Evolutionary conservation across 2,113 vertebrate genomes (phyloP), one percentile per base, ranked within the genome.

Genomic region (Percopsis transmontana): DNA sequence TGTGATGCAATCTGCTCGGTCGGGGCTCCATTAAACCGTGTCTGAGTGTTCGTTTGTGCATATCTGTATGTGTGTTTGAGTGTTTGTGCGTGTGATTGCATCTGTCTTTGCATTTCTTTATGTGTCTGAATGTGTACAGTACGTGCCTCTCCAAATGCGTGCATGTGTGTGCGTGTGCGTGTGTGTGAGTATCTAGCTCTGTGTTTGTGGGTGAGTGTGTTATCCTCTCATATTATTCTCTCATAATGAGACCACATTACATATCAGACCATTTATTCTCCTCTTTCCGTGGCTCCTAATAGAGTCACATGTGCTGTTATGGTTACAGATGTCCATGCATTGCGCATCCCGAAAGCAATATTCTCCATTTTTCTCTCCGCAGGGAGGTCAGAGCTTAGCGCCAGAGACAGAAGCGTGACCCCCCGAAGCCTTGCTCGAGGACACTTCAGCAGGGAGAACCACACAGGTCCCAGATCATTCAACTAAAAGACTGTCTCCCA

Each of bases 181-280:
- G 45, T 1, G 15, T 8, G 45, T 14, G 27, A 13, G 1, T 39
- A 10, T 60, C 27, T 14, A 23, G 20, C 8, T 21, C 9, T 48
- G 20, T 27, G 13, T 27, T 11, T 51, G 15, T 57, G 45, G 27
- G 27, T 33, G 27, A 27, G 23, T 15, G 14, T 3, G 3, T 52
- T 14, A 23, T 52, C 27, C 27, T 33, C 27, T 45, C 42, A 45
- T 45, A 12, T 33, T 70, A 18, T 74, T 24, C 47, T 45, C 74
- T 77, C 54, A 62, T 77, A 59, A 83, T 79, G 4, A 41, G n/a
- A 16, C 16, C 15, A 54, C 15, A 23, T 71, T 73, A 60, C n/a
- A n/a, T 39, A 41, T 62, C 42, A 14, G 27, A 33, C 8, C 27
- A 33, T 33, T 33, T 33, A 33, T 33, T 33, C 27, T 7, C 27